Evolutionary conservation across 2,888 invertebrate species (phyloP).

Genomic region (Plagiodera versicolora): DNA sequence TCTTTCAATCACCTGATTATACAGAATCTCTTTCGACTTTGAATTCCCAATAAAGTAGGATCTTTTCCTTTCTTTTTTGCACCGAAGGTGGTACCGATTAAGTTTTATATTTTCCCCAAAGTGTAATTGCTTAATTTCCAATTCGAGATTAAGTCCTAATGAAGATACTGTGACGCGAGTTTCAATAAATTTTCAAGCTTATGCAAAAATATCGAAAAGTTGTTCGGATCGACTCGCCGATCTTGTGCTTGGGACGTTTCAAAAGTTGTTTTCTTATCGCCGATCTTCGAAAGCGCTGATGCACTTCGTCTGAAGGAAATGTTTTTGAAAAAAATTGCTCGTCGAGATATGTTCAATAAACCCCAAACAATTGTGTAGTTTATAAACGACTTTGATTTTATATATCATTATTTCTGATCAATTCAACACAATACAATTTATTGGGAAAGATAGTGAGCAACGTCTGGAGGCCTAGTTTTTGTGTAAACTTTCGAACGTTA

Average conservation of each 20-base stretch:
- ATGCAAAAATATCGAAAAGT: conserved; percentile 16
- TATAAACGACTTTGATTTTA: no score
- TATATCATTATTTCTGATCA: no score
- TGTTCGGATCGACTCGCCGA: conserved; percentile 23
- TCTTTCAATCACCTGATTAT: conserved; percentile 2
- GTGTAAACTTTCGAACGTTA: no score
- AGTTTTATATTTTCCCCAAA: conserved; percentile 22
- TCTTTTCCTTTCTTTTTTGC: background rate
- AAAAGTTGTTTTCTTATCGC: conserved; percentile 1
- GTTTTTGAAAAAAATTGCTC: background rate
- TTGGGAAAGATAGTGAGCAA: no score
- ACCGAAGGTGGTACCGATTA: conserved; percentile 16
- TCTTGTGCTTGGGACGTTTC: conserved; percentile 19
- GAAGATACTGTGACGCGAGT: conserved; percentile 6
- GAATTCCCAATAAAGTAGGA: background rate
- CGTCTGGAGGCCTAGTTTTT: no score
- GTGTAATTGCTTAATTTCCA: conserved; percentile 28
- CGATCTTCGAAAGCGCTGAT: background rate
- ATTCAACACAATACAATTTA: no score
- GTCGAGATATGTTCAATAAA: no score
- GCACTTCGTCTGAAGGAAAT: background rate
- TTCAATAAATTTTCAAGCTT: conserved; percentile 5
- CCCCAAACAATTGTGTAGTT: no score
- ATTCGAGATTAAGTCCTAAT: conserved; percentile 11
- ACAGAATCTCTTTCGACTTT: background rate